Evolutionary conservation across 2,888 invertebrate genomes (phyloP).

Genomic region (Meghimatium bilineatum): DNA sequence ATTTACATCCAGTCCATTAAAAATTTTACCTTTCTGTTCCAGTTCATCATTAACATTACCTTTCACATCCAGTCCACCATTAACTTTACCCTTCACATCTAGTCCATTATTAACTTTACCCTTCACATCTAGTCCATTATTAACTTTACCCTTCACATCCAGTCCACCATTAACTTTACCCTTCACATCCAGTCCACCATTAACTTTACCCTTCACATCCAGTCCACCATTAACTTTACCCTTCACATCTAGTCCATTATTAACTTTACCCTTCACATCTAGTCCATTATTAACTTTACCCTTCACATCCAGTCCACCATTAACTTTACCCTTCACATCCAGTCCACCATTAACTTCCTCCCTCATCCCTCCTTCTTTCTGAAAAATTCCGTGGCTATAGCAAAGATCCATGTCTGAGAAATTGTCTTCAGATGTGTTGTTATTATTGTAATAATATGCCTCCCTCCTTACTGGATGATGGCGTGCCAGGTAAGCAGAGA

Average conservation of each 20-base stretch:
- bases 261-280: neutral
- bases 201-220: neutral
- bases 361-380: neutral
- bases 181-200: neutral
- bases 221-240: neutral
- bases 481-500: slow-evolving; percentile 16
- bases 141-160: too few relatives aligned
- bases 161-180: neutral
- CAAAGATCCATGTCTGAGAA: neutral
- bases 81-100: neutral
- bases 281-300: neutral
- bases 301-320: neutral
- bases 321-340: neutral
- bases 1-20: neutral
- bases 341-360: neutral
- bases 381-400: neutral
- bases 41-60: neutral
- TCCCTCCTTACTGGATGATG: neutral
- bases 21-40: neutral
- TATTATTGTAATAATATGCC: slow-evolving; percentile 1
- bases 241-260: neutral
- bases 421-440: neutral
- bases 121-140: neutral
- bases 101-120: neutral
- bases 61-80: neutral